Evolutionary conservation across 2,797 vertebrate genomes (phyloP), one percentile per base, ranked within the genome.

Genomic region (Leucoraja ocellata): DNA sequence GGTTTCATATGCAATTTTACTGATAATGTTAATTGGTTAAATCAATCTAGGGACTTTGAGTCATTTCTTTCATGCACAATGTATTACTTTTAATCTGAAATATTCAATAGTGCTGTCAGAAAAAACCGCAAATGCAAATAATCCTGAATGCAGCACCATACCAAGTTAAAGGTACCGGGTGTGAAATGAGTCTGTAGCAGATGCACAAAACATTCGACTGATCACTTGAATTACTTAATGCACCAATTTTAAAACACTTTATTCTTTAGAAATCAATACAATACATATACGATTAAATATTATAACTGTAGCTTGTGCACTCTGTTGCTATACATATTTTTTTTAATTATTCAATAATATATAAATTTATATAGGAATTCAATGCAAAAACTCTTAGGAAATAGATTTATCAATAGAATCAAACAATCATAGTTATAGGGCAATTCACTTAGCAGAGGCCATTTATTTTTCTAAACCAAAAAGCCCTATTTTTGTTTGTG

Each of bases 301-400:
- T 14, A 74, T 73, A 58, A 46, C 21, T 92, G 90, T 39, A 54
- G 8, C 21, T 54, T 76, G 71, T 46, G 39, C 32, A 32, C 71
- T 58, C 68, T 54, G 39, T 4, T 14, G 1, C 36, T 76, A 54
- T 28, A 46, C 46, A 73, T 11, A 14, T 1, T 8, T 23, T 25
- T 39, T 36, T 71, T 21, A 13, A 88, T 68, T 68, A 65, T 68
- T 68, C 28, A 68, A 18, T 68, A 36, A 68, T n/a, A 68, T 88
- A 65, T 88, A 88, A 88, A 88, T 88, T 92, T 92, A 92, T 23
- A 91, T 23, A 91, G 71, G 32, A 92, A 58, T 92, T 76, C 21
- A 92, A 92, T 71, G 68, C 61, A 68, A 88, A 86, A 76, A 25
- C 13, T 92, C 71, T 16, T 36, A 92, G 81, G 54, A 84, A 54